These are phyloP conservation scores for Drosophila eugracilis DNA, from an alignment of 1,140 invertebrate species.

Conservation along the genomic window DNA sequence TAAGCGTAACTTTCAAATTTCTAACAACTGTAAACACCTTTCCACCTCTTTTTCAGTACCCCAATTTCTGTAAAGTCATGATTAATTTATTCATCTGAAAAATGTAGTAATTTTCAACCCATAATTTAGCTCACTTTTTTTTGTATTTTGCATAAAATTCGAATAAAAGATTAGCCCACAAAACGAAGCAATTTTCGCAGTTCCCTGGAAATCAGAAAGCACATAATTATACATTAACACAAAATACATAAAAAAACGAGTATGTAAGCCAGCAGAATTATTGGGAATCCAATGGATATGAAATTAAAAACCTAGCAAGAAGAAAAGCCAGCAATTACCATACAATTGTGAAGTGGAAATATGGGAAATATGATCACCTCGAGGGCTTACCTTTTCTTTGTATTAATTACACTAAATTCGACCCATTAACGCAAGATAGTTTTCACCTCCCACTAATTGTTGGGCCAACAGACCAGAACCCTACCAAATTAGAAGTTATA, in stretches of 20 bases:
- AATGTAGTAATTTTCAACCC: neutral
- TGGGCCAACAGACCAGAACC: constrained; percentile 66
- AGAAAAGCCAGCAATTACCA: constrained; percentile 53
- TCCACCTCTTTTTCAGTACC: neutral
- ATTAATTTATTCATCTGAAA: neutral
- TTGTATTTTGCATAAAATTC: constrained; percentile 14
- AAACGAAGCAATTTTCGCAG: constrained; percentile 27
- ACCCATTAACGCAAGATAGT: constrained; percentile 76
- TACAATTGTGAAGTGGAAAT: constrained; percentile 60
- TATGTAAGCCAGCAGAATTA: constrained; percentile 22
- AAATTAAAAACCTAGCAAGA: constrained; percentile 31
- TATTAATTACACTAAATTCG: constrained; percentile 81
- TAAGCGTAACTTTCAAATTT: no score
- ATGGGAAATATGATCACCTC: constrained; percentile 38
- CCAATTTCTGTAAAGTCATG: neutral
- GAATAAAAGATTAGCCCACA: constrained; percentile 10
- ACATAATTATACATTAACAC: constrained; percentile 34
- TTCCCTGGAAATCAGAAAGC: constrained; percentile 22
- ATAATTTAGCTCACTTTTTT: neutral
- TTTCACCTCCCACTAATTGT: constrained; percentile 79
- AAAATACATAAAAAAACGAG: constrained; percentile 17
- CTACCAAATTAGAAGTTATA: constrained; percentile 17
- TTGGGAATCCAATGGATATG: constrained; percentile 27
- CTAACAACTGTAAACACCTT: no score
- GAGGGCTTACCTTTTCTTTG: neutral